Conservation (phyloP, 2,113 vertebrate species). For the Myotis lucifugus region DNA sequence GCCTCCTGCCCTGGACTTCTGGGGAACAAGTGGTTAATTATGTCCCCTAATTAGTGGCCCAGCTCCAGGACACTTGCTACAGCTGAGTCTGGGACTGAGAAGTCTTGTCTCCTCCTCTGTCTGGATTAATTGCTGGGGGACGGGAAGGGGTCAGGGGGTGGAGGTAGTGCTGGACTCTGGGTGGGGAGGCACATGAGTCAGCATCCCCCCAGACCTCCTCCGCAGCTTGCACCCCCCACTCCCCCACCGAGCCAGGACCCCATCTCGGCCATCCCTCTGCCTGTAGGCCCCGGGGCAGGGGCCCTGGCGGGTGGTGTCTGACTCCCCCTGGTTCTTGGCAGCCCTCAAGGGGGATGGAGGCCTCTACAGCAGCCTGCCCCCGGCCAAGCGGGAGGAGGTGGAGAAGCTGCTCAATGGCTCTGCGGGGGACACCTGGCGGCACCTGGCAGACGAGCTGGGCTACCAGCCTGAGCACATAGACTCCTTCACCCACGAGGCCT, state of each 20-base stretch:
- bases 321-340: slow-evolving; percentile 60
- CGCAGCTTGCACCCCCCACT: neutral
- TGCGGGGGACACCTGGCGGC: slow-evolving; percentile 92
- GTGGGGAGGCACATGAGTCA: neutral
- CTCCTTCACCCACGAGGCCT: slow-evolving; percentile 90
- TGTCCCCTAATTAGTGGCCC: slow-evolving; percentile 65
- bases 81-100: slow-evolving; percentile 19
- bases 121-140: neutral
- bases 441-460: slow-evolving; percentile 93
- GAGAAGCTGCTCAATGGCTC: slow-evolving; percentile 93
- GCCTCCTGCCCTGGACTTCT: slow-evolving; percentile 76
- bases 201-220: neutral
- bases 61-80: slow-evolving; percentile 50
- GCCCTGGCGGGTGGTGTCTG: neutral
- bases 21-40: slow-evolving; percentile 72
- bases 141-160: neutral
- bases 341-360: slow-evolving; percentile 89
- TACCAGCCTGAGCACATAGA: slow-evolving; percentile 94
- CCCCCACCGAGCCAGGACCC: neutral
- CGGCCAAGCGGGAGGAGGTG: slow-evolving; percentile 93
- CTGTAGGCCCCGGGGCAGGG: neutral
- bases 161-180: neutral
- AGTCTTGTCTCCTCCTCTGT: neutral
- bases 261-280: neutral
- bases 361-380: slow-evolving; percentile 88